Percentiles rank a stretch among this genome's conserved stretches.
These are phyloP conservation scores for Holocentrus rufus DNA, from an alignment of 2,797 vertebrate genomes.

Conservation along the genomic window DNA sequence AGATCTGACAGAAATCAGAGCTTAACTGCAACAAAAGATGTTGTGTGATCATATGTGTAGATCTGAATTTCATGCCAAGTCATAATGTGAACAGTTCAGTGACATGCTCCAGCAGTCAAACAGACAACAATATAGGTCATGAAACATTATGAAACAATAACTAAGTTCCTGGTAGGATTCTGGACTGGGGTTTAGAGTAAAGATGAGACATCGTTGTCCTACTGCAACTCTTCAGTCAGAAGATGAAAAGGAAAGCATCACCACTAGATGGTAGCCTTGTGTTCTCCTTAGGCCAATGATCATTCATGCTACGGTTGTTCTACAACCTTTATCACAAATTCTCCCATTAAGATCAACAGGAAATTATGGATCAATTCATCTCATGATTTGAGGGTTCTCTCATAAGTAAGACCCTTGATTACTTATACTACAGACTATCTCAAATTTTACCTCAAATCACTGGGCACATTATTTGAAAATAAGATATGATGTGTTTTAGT, in stretches of 20 bases:
- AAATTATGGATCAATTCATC: background rate
- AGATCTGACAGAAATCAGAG: no score
- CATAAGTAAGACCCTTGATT: background rate
- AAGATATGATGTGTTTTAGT: background rate
- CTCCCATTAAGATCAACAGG: background rate
- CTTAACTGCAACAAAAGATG: no score
- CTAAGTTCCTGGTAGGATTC: background rate
- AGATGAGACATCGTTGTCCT: background rate
- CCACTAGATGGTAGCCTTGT: conserved; percentile 17
- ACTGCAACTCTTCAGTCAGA: background rate
- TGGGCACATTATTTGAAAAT: background rate
- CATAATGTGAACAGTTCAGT: no score
- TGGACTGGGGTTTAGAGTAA: background rate
- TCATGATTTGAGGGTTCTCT: background rate
- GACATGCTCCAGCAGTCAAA: no score
- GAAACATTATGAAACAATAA: background rate
- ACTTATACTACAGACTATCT: background rate
- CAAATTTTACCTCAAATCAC: no score
- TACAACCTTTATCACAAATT: no score
- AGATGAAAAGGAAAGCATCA: background rate
- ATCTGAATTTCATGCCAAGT: no score
- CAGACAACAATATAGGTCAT: no score
- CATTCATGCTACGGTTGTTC: background rate
- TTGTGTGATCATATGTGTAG: no score
- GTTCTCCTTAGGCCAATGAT: background rate